phyloP scores from a whole-genome alignment of 2,888 invertebrate species.

The Emmelina monodactyla region DNA sequence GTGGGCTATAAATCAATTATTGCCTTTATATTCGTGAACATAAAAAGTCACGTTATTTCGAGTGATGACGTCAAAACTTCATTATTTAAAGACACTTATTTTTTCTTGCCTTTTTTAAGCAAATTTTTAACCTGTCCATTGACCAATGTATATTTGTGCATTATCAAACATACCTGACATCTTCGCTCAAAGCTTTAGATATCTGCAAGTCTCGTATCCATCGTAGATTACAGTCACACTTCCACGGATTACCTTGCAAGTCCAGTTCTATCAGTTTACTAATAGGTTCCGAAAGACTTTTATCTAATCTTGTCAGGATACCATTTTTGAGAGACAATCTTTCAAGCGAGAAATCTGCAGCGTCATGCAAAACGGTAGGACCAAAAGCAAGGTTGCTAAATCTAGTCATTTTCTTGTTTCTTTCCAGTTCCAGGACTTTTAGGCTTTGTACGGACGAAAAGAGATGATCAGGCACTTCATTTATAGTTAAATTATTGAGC shows the following conservation, averaged over 20 bases:
- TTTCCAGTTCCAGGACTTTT: conserved; percentile 55
- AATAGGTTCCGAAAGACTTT: conserved; percentile 44
- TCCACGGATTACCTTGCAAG: conserved; percentile 70
- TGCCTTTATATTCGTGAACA: no score
- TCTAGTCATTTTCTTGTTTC: conserved; percentile 57
- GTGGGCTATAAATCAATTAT: no score
- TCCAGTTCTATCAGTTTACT: conserved; percentile 52
- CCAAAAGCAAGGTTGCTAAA: conserved; percentile 57
- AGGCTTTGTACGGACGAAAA: conserved; percentile 63
- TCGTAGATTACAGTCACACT: conserved; percentile 67
- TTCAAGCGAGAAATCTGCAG: conserved; percentile 48
- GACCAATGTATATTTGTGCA: no score
- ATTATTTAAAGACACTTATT: no score
- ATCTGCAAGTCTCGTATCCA: conserved; percentile 58
- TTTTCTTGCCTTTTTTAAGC: no score
- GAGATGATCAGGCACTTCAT: conserved; percentile 56
- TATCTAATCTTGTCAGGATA: conserved; percentile 38
- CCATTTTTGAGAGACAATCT: conserved; percentile 53
- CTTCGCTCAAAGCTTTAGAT: conserved; percentile 36
- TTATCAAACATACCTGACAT: conserved; percentile 55
- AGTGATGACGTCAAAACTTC: no score
- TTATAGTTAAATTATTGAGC: conserved; percentile 65
- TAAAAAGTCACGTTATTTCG: no score
- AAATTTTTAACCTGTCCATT: no score
- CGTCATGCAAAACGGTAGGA: conserved; percentile 34